Evolutionary conservation across 2,888 invertebrate genomes (phyloP).

Genomic region (Hirtodrosophila alboralis): DNA sequence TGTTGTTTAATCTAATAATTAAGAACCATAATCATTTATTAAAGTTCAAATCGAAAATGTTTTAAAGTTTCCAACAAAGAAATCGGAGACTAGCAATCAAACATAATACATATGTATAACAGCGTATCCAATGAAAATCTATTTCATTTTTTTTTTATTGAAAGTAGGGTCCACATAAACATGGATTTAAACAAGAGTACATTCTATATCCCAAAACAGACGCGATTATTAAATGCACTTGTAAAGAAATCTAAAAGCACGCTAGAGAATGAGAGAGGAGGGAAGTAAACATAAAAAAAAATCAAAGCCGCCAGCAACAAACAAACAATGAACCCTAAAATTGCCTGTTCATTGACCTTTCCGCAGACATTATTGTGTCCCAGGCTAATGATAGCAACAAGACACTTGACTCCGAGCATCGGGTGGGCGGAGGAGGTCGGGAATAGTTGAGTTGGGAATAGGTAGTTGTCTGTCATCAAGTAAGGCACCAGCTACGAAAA

Average conservation of each 20-base stretch:
- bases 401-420: constrained; percentile 43
- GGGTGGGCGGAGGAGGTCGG: not conserved
- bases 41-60: not conserved
- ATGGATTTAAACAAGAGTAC: constrained; percentile 17
- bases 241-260: constrained; percentile 4
- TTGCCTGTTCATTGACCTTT: constrained; percentile 66
- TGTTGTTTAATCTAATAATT: no score
- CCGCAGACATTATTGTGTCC: constrained; percentile 40
- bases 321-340: constrained; percentile 73
- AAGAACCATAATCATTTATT: no score
- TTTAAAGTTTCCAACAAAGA: constrained; percentile 16
- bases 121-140: constrained; percentile 32
- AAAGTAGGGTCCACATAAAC: constrained; percentile 29
- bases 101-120: no score
- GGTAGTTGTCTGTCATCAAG: not conserved
- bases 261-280: not conserved
- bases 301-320: constrained; percentile 48
- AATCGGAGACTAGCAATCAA: no score
- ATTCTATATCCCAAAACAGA: constrained; percentile 33
- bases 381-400: constrained; percentile 49
- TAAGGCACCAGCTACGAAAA: constrained; percentile 1
- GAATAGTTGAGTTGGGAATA: not conserved
- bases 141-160: constrained; percentile 47
- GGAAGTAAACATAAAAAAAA: constrained; percentile 22
- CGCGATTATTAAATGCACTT: constrained; percentile 63